Evolutionary conservation across 2,113 vertebrate species (phyloP).

Genomic region (Oenanthe melanoleuca): DNA sequence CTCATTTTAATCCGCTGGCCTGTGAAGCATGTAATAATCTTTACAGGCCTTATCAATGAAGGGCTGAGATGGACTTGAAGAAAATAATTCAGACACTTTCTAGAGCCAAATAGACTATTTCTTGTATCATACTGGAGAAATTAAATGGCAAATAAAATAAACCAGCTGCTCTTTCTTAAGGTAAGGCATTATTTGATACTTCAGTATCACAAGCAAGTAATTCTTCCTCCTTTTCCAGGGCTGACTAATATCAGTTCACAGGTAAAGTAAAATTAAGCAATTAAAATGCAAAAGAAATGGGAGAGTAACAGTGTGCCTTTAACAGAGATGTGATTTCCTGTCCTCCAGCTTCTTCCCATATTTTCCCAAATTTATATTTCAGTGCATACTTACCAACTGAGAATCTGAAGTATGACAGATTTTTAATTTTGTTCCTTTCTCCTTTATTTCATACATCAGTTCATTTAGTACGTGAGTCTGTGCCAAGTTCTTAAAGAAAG

Average conservation of each 20-base stretch:
- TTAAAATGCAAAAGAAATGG: not conserved
- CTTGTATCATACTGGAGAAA: not conserved
- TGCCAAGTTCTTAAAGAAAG: conserved; percentile 86
- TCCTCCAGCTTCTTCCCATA: not conserved
- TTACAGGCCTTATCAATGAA: not conserved
- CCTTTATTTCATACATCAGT: conserved; percentile 91
- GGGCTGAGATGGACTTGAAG: not conserved
- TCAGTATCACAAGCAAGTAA: not conserved
- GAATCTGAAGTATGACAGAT: conserved; percentile 83
- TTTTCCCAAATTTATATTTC: not conserved
- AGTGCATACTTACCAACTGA: conserved; percentile 80
- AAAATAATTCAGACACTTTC: not conserved
- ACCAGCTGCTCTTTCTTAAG: not conserved
- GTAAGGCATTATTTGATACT: not conserved
- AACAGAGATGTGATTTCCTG: not conserved
- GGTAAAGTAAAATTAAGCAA: not conserved
- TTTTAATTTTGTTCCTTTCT: conserved; percentile 91
- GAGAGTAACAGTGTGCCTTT: not conserved
- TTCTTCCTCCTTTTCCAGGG: not conserved
- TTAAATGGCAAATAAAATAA: not conserved
- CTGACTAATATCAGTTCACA: not conserved
- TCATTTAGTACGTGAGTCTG: conserved; percentile 94
- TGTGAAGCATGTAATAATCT: not conserved
- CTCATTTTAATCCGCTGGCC: not conserved
- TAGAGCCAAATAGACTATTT: not conserved